A percentile compares a stretch with the other conserved stretches of the same genome.
These are phyloP conservation scores for Protobothrops flavoviridis DNA, from an alignment of 2,113 vertebrate genomes.

Conservation along the genomic window DNA sequence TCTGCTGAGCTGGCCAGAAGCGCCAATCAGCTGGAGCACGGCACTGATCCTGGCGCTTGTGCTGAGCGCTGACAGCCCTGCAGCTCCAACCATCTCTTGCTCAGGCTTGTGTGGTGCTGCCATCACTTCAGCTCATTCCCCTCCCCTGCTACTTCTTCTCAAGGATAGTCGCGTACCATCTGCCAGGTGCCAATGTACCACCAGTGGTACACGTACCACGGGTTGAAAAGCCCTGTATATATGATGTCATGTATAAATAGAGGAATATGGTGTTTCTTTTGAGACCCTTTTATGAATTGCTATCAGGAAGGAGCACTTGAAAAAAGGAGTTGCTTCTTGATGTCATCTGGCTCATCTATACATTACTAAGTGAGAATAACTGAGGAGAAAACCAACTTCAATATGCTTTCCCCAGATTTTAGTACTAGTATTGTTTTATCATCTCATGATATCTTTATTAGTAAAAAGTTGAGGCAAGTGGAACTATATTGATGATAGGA, in stretches of 20 bases:
- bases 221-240: not conserved
- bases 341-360: not conserved
- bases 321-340: not conserved
- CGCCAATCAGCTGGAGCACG: too few relatives aligned
- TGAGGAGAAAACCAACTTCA: not conserved
- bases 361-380: not conserved
- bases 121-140: too few relatives aligned
- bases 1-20: too few relatives aligned
- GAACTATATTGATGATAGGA: not conserved
- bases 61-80: too few relatives aligned
- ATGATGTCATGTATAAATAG: not conserved
- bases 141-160: too few relatives aligned
- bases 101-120: too few relatives aligned
- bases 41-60: too few relatives aligned
- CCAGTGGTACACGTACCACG: fast-evolving
- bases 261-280: not conserved
- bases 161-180: too few relatives aligned
- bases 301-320: not conserved
- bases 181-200: too few relatives aligned
- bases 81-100: too few relatives aligned
- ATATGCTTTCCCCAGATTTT: not conserved
- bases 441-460: not conserved
- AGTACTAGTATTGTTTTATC: not conserved
- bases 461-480: not conserved
- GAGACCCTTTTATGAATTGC: not conserved